Evolutionary conservation across 2,113 vertebrate species (phyloP).

Genomic region (Microcebus lehilahytsara): DNA sequence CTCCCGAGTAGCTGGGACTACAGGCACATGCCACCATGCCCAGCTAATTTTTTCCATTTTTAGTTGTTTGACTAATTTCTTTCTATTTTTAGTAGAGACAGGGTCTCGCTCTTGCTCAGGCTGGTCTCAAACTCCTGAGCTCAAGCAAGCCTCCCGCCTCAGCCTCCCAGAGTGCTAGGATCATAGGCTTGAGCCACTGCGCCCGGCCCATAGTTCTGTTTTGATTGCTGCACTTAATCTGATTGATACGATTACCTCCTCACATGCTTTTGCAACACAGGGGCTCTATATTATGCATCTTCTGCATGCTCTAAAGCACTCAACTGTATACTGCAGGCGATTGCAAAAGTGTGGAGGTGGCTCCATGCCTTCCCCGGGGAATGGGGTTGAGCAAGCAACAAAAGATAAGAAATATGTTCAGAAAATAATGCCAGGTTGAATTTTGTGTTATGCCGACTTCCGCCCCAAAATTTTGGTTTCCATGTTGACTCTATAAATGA

Average conservation of each 20-base stretch:
- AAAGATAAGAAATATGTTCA: fast-evolving
- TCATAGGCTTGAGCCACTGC: too few species aligned
- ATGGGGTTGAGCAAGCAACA: neutral
- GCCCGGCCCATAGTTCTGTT: too few species aligned
- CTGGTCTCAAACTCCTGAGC: too few species aligned
- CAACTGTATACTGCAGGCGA: neutral
- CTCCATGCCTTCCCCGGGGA: fast-evolving
- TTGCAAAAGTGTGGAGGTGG: neutral
- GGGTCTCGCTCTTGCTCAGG: too few species aligned
- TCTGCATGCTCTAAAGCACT: neutral
- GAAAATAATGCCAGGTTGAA: neutral
- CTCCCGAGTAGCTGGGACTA: too few species aligned
- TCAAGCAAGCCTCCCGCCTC: too few species aligned
- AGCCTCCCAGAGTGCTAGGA: too few species aligned
- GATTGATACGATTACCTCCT: fast-evolving
- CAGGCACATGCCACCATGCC: too few species aligned
- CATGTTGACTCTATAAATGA: fast-evolving
- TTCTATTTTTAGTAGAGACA: too few species aligned
- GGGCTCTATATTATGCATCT: fast-evolving
- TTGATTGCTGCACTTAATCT: too few species aligned
- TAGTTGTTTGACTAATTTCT: too few species aligned
- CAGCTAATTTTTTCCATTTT: too few species aligned
- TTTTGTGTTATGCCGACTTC: fast-evolving
- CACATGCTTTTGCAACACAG: fast-evolving
- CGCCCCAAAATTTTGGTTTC: neutral